A percentile compares a stretch with the other conserved stretches of the same genome.
Conservation (phyloP, 2,113 vertebrate species). For the Bagarius yarrelli region DNA sequence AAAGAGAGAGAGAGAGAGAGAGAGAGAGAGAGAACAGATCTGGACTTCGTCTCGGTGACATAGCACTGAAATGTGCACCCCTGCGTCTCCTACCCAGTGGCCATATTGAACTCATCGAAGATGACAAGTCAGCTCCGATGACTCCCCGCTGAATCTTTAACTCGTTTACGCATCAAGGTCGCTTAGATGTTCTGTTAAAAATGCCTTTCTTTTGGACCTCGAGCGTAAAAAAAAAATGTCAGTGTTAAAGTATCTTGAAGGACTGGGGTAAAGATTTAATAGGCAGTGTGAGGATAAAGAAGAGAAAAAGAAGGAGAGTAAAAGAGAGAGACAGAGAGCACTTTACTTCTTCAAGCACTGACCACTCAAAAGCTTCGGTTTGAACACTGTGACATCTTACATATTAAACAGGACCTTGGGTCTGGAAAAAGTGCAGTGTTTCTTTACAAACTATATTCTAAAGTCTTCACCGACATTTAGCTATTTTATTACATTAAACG, state of each 20-base stretch:
- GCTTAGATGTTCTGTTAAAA: neutral
- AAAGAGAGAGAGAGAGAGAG: neutral
- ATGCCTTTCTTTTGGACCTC: neutral
- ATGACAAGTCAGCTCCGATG: constrained; percentile 8
- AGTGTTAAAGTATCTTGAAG: neutral
- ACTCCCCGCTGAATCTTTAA: constrained; percentile 8
- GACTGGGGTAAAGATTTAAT: neutral
- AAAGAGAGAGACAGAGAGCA: neutral
- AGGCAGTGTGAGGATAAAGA: neutral
- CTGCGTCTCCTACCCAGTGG: constrained; percentile 7
- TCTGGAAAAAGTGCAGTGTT: neutral
- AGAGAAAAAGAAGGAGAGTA: too few relatives aligned
- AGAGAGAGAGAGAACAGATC: constrained; percentile 17
- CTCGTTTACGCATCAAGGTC: constrained; percentile 17
- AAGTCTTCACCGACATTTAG: neutral
- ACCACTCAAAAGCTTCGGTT: neutral
- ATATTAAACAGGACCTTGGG: neutral
- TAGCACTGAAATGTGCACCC: constrained; percentile 14
- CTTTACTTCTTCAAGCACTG: neutral
- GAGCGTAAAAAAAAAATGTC: neutral
- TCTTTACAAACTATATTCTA: neutral
- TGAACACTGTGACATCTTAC: neutral
- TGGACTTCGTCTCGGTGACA: constrained; percentile 11
- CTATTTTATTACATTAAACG: neutral
- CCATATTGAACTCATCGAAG: neutral